Percentiles rank a stretch among this genome's conserved stretches.
These are phyloP conservation scores for Nesometra sesokonis DNA, from an alignment of 35 echinoderm and acorn worm species.

Conservation along the genomic window DNA sequence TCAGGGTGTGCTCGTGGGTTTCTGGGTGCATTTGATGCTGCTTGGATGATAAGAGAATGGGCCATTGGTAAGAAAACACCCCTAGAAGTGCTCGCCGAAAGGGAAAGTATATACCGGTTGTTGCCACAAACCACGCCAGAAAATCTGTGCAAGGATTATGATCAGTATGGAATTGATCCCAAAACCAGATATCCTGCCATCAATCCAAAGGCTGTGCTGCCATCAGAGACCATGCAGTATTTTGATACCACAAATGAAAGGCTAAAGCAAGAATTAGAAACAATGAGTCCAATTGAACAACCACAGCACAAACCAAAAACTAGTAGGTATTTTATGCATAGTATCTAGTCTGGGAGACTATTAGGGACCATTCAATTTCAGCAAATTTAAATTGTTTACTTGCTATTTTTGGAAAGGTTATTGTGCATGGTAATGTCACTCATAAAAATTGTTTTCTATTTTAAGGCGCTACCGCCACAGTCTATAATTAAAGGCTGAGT, in stretches of 20 bases:
- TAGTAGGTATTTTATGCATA: not conserved
- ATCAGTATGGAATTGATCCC: constrained; percentile 63
- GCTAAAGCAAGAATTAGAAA: constrained; percentile 67
- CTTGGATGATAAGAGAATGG: constrained; percentile 85
- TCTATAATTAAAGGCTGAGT: no score
- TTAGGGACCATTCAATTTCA: no score
- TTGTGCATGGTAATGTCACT: no score
- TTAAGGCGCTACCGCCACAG: no score
- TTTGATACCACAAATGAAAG: constrained; percentile 88
- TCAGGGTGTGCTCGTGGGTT: constrained; percentile 95
- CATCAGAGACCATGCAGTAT: constrained; percentile 47
- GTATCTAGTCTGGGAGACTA: no score
- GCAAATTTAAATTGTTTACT: no score
- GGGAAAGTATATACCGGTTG: constrained; percentile 81
- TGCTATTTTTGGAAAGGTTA: no score
- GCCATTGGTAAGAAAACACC: constrained; percentile 45
- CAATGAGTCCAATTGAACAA: constrained; percentile 3
- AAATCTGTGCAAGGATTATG: constrained; percentile 70
- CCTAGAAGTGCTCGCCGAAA: constrained; percentile 67
- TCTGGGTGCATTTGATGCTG: constrained; percentile 70
- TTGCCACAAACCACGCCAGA: constrained; percentile 92
- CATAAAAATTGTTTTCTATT: no score
- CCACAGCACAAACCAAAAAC: not conserved
- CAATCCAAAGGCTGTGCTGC: constrained; percentile 32
- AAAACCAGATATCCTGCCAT: constrained; percentile 72